phyloP scores from a whole-genome alignment of 2,797 vertebrate genomes.

The Tenualosa ilisha region DNA sequence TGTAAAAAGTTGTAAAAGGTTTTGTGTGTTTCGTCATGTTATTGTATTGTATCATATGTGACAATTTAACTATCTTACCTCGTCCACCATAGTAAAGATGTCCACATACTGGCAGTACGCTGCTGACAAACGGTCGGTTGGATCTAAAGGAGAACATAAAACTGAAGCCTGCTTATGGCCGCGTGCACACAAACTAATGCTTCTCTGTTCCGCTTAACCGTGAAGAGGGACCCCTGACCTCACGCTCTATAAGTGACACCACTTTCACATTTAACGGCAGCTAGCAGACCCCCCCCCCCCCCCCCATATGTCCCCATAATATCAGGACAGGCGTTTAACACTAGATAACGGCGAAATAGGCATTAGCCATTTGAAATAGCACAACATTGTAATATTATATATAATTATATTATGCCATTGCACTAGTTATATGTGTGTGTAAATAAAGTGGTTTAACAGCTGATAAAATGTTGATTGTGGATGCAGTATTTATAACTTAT shows the following conservation, averaged over 20 bases:
- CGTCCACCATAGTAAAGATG: not conserved
- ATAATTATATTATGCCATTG: too few relatives aligned
- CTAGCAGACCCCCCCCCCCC: not conserved
- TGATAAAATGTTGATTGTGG: not conserved
- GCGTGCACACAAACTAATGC: not conserved
- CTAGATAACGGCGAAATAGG: too few relatives aligned
- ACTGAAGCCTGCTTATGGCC: not conserved
- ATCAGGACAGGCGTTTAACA: not conserved
- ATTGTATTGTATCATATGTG: too few relatives aligned
- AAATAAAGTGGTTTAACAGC: not conserved
- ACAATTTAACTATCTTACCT: not conserved
- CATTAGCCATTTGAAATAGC: too few relatives aligned
- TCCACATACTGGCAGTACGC: conserved; percentile 6
- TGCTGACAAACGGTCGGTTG: not conserved
- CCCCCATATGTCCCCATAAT: not conserved
- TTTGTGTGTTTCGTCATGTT: too few relatives aligned
- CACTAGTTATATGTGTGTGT: not conserved
- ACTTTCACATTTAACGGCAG: not conserved
- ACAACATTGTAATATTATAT: too few relatives aligned
- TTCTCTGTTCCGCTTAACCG: not conserved
- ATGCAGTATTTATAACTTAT: not conserved
- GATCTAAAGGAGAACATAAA: not conserved
- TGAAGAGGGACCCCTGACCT: not conserved
- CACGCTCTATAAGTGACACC: not conserved
- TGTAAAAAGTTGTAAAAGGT: too few relatives aligned